Evolutionary conservation across 1,140 invertebrate genomes (phyloP), one percentile per base, ranked within the genome.

Genomic region (Andricus grossulariae): DNA sequence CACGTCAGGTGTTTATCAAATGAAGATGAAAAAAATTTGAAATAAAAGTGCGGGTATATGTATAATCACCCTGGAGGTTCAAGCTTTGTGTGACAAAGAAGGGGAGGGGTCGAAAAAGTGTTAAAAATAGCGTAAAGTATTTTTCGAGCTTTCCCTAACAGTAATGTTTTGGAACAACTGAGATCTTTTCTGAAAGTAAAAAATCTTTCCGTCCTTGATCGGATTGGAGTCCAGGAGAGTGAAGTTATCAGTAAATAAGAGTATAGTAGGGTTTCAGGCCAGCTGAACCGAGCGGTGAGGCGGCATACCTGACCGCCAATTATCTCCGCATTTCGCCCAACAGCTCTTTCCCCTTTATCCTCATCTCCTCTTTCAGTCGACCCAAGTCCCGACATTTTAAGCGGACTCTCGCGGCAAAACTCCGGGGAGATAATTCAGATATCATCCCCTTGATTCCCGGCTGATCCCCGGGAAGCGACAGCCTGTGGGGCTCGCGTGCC

Each of bases 251-350:
- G 21, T 60, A 25, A n/a, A 52, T 52, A 52, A n/a, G 18, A 52
- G 12, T 13, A 0, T 32, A 5, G 25, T 60, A 60, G 21, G 21
- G 13, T 60, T 60, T 60, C 21, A 5, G 60, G 39, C 13, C 60
- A n/a, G 25, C 60, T 66, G 71, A 55, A 71, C 18, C 49, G 18
- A 45, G 57, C 12, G 32, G 57, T 70, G 54, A 25, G 19, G 39
- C 80, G 60, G 80, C 82, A 84, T 87, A 87, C 84, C 85, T 86
- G 85, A 73, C 81, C 82, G 60, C 82, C 84, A 87, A 87, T 87
- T 87, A 87, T 85, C 84, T 84, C 76, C 79, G 85, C 78, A 82
- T 85, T 85, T 86, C 83, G 72, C 50, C 78, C 85, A 87, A 86
- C 82, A 86, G 83, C 70, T 86, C 54, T 55, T 21, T 55, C 54